Conservation (phyloP, 2,888 invertebrate species). For the Gastrophysa polygoni region DNA sequence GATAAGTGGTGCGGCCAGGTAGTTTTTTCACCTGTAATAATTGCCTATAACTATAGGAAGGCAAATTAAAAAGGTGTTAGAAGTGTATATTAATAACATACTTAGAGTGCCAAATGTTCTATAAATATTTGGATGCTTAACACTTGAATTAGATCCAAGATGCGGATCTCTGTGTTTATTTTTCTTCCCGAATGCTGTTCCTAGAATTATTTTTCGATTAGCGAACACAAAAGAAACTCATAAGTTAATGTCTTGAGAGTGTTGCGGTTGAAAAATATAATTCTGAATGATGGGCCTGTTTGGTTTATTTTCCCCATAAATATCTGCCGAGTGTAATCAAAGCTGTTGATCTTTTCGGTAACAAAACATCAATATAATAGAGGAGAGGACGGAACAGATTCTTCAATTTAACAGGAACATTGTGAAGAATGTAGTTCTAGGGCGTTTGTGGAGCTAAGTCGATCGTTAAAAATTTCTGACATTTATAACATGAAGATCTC, state of each 20-base stretch:
- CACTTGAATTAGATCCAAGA: slow-evolving; percentile 27
- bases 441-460: background rate
- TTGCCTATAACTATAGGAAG: slow-evolving; percentile 39
- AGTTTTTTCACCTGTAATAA: slow-evolving; percentile 43
- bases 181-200: slow-evolving; percentile 23
- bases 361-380: slow-evolving; percentile 1
- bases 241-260: slow-evolving; percentile 23
- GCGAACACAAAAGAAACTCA: slow-evolving; percentile 26
- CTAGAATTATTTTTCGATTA: slow-evolving; percentile 36
- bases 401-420: background rate
- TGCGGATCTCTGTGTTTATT: slow-evolving; percentile 25
- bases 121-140: slow-evolving; percentile 45
- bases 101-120: slow-evolving; percentile 43
- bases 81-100: slow-evolving; percentile 43
- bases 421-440: background rate
- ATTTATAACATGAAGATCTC: background rate
- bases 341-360: slow-evolving; percentile 4
- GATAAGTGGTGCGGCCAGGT: slow-evolving; percentile 40
- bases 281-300: slow-evolving; percentile 13
- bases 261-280: slow-evolving; percentile 18
- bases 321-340: slow-evolving; percentile 14
- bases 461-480: background rate
- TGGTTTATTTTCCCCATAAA: slow-evolving; percentile 15
- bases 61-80: slow-evolving; percentile 46
- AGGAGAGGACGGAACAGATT: background rate